Conservation (phyloP, 2,888 invertebrate genomes). For the Aporophyla nigra region DNA sequence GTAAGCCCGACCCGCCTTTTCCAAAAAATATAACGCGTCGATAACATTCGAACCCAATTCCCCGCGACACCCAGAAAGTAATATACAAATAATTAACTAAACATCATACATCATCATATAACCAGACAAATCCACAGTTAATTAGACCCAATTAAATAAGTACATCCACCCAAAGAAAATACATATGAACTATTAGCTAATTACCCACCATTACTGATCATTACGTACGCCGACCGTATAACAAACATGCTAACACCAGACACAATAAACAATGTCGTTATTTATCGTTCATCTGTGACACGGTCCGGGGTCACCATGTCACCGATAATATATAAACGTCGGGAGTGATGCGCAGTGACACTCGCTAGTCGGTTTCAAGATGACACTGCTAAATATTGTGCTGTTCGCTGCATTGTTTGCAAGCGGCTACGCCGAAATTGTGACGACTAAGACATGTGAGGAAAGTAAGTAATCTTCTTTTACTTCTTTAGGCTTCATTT, state of each 20-base stretch:
- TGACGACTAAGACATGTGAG: background rate
- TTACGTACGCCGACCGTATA: conserved; percentile 12
- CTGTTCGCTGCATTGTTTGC: conserved; percentile 48
- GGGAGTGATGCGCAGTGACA: background rate
- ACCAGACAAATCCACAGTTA: background rate
- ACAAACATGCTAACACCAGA: conserved; percentile 28
- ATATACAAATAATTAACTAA: background rate
- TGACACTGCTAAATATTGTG: conserved; percentile 42
- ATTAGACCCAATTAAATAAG: conserved; percentile 1
- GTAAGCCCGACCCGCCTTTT: too few species aligned
- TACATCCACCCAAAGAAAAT: conserved; percentile 1
- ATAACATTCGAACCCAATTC: background rate
- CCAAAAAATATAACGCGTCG: too few species aligned
- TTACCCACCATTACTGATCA: conserved; percentile 22
- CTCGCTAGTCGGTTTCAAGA: conserved; percentile 35
- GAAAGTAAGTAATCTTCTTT: conserved; percentile 51
- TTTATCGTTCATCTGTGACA: conserved; percentile 52
- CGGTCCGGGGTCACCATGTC: conserved; percentile 46
- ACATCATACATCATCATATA: background rate
- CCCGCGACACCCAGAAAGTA: background rate
- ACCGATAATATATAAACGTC: conserved; percentile 25
- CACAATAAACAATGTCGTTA: conserved; percentile 60
- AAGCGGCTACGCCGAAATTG: conserved; percentile 28
- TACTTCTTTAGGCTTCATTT: background rate
- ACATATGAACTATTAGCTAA: conserved; percentile 29